Evolutionary conservation across 2,888 invertebrate genomes (phyloP).

Genomic region (Aspidapion aeneum): DNA sequence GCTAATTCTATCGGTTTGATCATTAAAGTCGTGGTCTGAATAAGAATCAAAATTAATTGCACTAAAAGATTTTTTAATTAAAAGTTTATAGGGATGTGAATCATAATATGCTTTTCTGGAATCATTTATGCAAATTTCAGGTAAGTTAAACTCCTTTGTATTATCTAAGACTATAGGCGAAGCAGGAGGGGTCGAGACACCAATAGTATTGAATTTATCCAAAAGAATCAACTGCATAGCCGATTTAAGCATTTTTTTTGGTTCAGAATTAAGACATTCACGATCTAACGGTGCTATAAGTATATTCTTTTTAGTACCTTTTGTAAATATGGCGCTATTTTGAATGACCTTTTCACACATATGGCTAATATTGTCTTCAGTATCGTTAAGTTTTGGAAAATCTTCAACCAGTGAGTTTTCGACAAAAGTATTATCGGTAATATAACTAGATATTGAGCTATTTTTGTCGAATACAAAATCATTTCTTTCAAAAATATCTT

Average conservation of each 20-base stretch:
- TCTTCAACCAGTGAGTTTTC: too few relatives aligned
- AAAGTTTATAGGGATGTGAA: neutral
- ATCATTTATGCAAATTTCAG: neutral
- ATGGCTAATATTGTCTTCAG: neutral
- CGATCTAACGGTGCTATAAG: constrained; percentile 31
- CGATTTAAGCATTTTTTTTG: constrained; percentile 28
- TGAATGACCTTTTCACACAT: neutral
- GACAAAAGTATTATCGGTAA: too few relatives aligned
- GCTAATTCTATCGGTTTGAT: constrained; percentile 10
- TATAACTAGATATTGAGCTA: too few relatives aligned
- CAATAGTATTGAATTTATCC: constrained; percentile 41
- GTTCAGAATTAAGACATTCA: constrained; percentile 16
- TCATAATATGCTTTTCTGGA: too few relatives aligned
- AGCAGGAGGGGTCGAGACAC: constrained; percentile 37
- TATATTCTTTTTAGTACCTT: constrained; percentile 6
- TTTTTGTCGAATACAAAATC: too few relatives aligned
- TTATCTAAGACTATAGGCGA: constrained; percentile 28
- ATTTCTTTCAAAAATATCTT: too few relatives aligned
- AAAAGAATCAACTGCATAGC: constrained; percentile 44
- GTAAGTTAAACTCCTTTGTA: constrained; percentile 36
- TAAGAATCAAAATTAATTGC: neutral
- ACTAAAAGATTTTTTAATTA: neutral
- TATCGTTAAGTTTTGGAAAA: too few relatives aligned
- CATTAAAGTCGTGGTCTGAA: neutral
- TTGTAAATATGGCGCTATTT: neutral